Evolutionary conservation across 2,797 vertebrate species (phyloP).

Genomic region (Neosilurus hyrtlii): DNA sequence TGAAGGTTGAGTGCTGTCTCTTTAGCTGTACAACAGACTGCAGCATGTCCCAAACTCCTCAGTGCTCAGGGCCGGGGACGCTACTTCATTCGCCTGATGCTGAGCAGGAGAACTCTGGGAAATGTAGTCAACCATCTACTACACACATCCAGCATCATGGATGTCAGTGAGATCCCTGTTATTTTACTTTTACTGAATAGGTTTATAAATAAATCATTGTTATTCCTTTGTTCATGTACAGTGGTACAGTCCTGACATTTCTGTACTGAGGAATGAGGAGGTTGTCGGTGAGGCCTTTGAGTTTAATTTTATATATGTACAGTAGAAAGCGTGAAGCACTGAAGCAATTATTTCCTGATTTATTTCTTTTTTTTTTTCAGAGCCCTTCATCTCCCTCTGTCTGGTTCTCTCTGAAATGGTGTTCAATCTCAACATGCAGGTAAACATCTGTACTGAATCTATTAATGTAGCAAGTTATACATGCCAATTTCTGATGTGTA

Average conservation of each 20-base stretch:
- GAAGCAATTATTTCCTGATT: background rate
- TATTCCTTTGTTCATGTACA: slow-evolving; percentile 53
- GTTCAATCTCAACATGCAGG: slow-evolving; percentile 80
- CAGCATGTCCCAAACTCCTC: slow-evolving; percentile 67
- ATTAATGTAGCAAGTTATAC: background rate
- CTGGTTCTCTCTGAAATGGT: slow-evolving; percentile 77
- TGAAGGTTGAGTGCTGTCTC: slow-evolving; percentile 71
- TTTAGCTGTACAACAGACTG: slow-evolving; percentile 68
- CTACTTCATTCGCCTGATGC: slow-evolving; percentile 75
- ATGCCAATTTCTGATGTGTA: too few relatives aligned
- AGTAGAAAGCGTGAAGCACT: background rate
- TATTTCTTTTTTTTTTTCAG: slow-evolving; percentile 56
- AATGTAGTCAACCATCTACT: slow-evolving; percentile 70
- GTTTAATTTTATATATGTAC: background rate
- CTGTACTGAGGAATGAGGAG: slow-evolving; percentile 76
- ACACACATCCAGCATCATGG: slow-evolving; percentile 68
- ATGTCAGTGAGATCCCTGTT: slow-evolving; percentile 61
- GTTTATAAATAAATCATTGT: background rate
- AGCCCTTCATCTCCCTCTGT: slow-evolving; percentile 80
- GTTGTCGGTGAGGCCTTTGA: slow-evolving; percentile 69
- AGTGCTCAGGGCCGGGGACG: slow-evolving; percentile 79
- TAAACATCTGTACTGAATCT: slow-evolving; percentile 52
- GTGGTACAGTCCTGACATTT: slow-evolving; percentile 76
- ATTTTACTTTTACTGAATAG: background rate
- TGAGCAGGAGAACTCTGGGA: slow-evolving; percentile 72